Evolutionary conservation across 2,797 vertebrate genomes (phyloP).

Genomic region (Zalophus californianus): DNA sequence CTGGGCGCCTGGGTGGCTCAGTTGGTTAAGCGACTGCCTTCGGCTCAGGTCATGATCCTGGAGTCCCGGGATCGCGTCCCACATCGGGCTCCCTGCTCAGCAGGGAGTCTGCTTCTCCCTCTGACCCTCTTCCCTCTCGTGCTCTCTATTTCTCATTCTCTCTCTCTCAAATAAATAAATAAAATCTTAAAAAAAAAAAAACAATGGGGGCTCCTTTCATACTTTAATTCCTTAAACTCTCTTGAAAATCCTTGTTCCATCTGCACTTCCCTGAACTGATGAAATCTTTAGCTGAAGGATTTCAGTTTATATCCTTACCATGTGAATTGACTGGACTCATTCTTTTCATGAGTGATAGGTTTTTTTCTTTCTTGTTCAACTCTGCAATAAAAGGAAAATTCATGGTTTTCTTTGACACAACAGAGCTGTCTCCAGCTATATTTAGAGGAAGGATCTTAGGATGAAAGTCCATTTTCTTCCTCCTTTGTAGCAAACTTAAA

Average conservation of each 20-base stretch:
- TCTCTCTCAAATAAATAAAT: too few relatives aligned
- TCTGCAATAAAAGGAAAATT: slow-evolving; percentile 19
- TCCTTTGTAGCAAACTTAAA: background rate
- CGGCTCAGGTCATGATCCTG: too few relatives aligned
- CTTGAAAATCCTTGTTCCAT: background rate
- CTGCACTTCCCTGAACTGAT: background rate
- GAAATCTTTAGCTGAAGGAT: background rate
- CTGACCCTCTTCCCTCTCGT: too few relatives aligned
- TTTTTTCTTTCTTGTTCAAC: background rate
- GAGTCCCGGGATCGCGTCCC: too few relatives aligned
- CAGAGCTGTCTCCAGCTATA: background rate
- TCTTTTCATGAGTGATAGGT: background rate
- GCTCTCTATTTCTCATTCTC: too few relatives aligned
- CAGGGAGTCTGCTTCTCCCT: too few relatives aligned
- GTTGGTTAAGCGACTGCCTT: too few relatives aligned
- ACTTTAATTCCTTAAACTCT: background rate
- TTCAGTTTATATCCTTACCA: background rate
- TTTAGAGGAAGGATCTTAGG: background rate
- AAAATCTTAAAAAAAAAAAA: background rate
- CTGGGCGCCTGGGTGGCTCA: too few relatives aligned
- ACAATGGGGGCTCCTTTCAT: background rate
- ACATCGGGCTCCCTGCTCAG: too few relatives aligned
- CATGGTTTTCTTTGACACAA: background rate
- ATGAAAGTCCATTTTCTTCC: background rate
- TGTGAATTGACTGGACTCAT: background rate